phyloP scores from a whole-genome alignment of 2,888 invertebrate genomes.

The Acanthoscelides obtectus region DNA sequence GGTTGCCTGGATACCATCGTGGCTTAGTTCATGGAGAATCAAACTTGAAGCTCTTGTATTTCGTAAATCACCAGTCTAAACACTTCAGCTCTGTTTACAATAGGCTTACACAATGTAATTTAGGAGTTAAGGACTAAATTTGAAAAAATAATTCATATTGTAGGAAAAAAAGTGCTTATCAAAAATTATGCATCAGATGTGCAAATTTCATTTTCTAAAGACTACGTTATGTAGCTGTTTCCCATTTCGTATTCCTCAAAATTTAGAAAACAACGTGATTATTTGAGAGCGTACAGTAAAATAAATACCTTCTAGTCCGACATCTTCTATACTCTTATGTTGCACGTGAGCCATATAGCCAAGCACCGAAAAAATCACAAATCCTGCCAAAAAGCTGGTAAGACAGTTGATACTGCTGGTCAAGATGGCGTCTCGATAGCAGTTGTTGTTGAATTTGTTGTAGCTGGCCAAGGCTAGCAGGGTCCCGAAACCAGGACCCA shows the following conservation, averaged over 20 bases:
- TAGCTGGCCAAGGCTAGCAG: constrained; percentile 86
- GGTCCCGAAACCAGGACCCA: constrained; percentile 91
- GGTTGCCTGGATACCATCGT: no score
- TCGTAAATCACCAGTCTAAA: no score
- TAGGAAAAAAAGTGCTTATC: no score
- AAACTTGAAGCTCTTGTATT: not conserved
- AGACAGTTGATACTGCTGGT: constrained; percentile 88
- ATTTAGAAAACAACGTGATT: not conserved
- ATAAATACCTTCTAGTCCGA: constrained; percentile 73
- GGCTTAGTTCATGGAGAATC: not conserved
- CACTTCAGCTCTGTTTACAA: no score
- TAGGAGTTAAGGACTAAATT: no score
- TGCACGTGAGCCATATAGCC: constrained; percentile 94
- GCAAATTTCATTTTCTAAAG: no score
- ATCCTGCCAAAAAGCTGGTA: constrained; percentile 89
- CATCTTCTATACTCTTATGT: constrained; percentile 78
- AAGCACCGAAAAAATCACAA: constrained; percentile 89
- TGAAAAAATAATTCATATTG: no score
- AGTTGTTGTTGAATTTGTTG: constrained; percentile 91
- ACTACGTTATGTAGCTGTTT: no score
- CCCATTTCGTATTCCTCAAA: no score
- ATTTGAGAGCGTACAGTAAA: constrained; percentile 6
- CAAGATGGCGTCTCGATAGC: constrained; percentile 81
- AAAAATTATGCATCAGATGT: no score
- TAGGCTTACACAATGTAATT: no score